These are phyloP conservation scores for Harpagoxenus sublaevis DNA, from an alignment of 2,888 invertebrate species.

Conservation along the genomic window DNA sequence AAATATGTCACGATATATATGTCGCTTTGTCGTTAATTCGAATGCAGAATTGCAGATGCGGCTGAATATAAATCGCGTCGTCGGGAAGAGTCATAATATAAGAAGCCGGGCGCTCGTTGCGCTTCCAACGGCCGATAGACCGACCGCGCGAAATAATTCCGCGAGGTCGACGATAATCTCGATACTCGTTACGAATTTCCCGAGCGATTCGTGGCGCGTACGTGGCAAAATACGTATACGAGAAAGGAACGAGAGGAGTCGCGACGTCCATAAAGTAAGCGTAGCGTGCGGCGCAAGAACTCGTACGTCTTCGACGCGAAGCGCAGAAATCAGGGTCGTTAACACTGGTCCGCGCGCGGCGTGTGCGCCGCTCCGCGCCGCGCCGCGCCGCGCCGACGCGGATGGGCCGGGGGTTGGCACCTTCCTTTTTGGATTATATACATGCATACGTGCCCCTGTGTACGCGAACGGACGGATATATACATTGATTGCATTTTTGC, in stretches of 20 bases:
- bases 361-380: conserved; percentile 62
- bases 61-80: background rate
- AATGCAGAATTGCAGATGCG: background rate
- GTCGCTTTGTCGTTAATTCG: background rate
- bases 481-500: conserved; percentile 84
- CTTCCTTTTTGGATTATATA: conserved; percentile 73
- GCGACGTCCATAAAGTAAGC: conserved; percentile 60
- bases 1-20: background rate
- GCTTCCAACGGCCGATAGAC: background rate
- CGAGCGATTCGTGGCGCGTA: background rate
- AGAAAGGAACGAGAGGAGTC: conserved; percentile 49
- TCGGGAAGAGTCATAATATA: background rate
- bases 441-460: conserved; percentile 60
- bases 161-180: conserved; percentile 50
- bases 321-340: conserved; percentile 77
- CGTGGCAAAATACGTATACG: background rate
- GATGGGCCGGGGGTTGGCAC: conserved; percentile 67
- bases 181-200: conserved; percentile 54
- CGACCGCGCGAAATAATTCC: conserved; percentile 44
- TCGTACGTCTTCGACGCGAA: conserved; percentile 69
- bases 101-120: conserved; percentile 3
- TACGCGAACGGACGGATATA: conserved; percentile 66
- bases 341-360: conserved; percentile 73
- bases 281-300: conserved; percentile 54
- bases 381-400: conserved; percentile 55